Evolutionary conservation across 2,888 invertebrate genomes (phyloP).

Genomic region (Nudaria mundana): DNA sequence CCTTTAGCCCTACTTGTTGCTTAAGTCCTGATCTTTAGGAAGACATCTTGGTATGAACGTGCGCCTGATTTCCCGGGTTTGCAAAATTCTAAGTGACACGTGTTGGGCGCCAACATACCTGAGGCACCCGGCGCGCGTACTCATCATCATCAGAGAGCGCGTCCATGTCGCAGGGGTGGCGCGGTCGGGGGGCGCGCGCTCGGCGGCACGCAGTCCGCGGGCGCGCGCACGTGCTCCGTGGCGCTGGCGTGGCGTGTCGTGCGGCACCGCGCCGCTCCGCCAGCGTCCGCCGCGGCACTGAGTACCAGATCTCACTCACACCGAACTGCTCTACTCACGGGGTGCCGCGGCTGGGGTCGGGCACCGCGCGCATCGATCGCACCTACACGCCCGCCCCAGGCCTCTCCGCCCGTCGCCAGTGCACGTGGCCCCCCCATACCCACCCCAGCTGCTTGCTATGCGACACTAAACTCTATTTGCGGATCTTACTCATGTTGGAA

Average conservation of each 20-base stretch:
- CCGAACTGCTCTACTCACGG: constrained; percentile 63
- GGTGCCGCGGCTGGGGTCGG: constrained; percentile 18
- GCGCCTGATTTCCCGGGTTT: constrained; percentile 20
- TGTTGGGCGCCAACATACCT: constrained; percentile 52
- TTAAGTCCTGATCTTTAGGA: constrained; percentile 23
- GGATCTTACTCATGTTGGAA: constrained; percentile 9
- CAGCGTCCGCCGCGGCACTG: constrained; percentile 75
- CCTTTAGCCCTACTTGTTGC: constrained; percentile 63
- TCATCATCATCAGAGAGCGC: constrained; percentile 78
- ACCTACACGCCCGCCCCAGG: constrained; percentile 47
- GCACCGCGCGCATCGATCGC: constrained; percentile 61
- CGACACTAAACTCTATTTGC: constrained; percentile 19
- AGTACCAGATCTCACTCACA: constrained; percentile 42
- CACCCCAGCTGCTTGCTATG: constrained; percentile 38
- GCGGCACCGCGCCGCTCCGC: constrained; percentile 73
- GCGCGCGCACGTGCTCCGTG: constrained; percentile 67
- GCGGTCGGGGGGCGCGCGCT: constrained; percentile 55
- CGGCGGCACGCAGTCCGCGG: constrained; percentile 65
- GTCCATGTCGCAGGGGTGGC: constrained; percentile 62
- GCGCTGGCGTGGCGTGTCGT: constrained; percentile 53
- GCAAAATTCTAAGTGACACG: constrained; percentile 12
- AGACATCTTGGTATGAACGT: constrained; percentile 32
- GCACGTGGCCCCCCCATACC: constrained; percentile 57
- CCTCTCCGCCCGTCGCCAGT: constrained; percentile 34
- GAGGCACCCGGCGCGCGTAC: constrained; percentile 68